phyloP scores from a whole-genome alignment of 2,888 invertebrate species.

The Agrilus cyanescens region DNA sequence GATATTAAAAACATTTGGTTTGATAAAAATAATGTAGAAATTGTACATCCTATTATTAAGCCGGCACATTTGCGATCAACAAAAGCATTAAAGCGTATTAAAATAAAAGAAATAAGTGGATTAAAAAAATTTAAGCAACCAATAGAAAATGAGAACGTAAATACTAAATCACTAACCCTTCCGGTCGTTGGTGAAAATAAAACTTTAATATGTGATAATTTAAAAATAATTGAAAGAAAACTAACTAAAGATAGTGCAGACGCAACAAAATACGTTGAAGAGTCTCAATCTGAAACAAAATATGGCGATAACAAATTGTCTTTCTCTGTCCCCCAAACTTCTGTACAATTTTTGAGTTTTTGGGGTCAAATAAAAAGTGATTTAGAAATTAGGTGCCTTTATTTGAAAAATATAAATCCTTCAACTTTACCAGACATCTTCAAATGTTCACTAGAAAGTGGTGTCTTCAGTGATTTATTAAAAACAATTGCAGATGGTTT shows the following conservation, averaged over 20 bases:
- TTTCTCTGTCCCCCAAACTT: slow-evolving; percentile 43
- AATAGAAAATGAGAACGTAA: slow-evolving; percentile 6
- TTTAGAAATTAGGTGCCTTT: slow-evolving; percentile 42
- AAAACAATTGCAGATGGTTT: slow-evolving; percentile 38
- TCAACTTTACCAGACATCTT: slow-evolving; percentile 48
- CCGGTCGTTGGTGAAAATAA: slow-evolving; percentile 10
- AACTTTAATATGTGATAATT: slow-evolving; percentile 19
- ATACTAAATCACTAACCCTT: slow-evolving; percentile 7
- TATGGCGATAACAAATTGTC: slow-evolving; percentile 18
- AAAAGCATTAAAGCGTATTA: slow-evolving; percentile 44
- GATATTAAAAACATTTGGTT: slow-evolving; percentile 28
- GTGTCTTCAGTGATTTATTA: slow-evolving; percentile 49
- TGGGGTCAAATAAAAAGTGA: slow-evolving; percentile 48
- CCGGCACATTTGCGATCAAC: slow-evolving; percentile 53
- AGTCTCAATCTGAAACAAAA: slow-evolving; percentile 4
- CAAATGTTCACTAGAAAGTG: slow-evolving; percentile 53
- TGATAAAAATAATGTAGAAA: slow-evolving; percentile 26
- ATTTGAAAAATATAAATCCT: slow-evolving; percentile 47
- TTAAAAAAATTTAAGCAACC: slow-evolving; percentile 6
- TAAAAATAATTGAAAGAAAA: slow-evolving; percentile 22
- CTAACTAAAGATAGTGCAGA: slow-evolving; percentile 8
- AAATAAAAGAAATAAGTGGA: slow-evolving; percentile 20
- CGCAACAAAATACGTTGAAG: not conserved
- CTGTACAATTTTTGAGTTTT: slow-evolving; percentile 51
- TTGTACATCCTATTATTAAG: slow-evolving; percentile 43